Conservation (phyloP, 1,140 invertebrate genomes). For the Cardiocondyla obscurior region DNA sequence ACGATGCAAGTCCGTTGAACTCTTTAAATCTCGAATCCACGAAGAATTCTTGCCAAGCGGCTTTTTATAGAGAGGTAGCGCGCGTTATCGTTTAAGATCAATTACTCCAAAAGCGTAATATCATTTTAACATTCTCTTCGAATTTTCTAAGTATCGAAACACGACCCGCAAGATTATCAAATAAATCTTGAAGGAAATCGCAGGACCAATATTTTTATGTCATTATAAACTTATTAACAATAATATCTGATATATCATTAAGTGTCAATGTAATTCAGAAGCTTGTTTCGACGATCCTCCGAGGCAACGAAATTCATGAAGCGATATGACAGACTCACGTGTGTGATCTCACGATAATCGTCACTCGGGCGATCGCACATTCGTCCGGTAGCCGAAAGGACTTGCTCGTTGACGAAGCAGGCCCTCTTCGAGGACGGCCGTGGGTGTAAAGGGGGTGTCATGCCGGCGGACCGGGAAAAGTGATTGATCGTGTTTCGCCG, state of each 20-base stretch:
- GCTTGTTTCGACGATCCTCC: neutral
- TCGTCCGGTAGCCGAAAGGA: conserved; percentile 55
- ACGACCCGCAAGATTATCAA: neutral
- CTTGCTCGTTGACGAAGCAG: conserved; percentile 70
- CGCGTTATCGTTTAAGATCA: neutral
- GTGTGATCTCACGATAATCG: conserved; percentile 67
- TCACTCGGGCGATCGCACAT: conserved; percentile 63
- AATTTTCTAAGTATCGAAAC: neutral
- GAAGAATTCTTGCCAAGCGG: conserved; percentile 48
- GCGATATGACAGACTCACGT: conserved; percentile 46
- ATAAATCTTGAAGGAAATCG: neutral
- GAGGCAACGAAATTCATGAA: conserved; percentile 36
- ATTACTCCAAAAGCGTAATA: conserved; percentile 6
- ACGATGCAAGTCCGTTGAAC: conserved; percentile 62
- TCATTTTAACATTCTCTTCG: neutral
- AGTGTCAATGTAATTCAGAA: neutral
- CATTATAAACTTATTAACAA: neutral
- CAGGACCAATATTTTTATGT: too few relatives aligned
- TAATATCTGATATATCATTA: neutral
- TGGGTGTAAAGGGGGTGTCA: conserved; percentile 81
- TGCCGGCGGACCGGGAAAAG: conserved; percentile 80
- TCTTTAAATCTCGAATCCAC: conserved; percentile 44
- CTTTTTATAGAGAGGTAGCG: conserved; percentile 14
- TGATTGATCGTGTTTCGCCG: conserved; percentile 84
- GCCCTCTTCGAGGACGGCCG: conserved; percentile 76